Percentiles rank a stretch among this genome's conserved stretches.
These are phyloP conservation scores for Onchidella celtica DNA, from an alignment of 2,888 invertebrate genomes.

Conservation along the genomic window DNA sequence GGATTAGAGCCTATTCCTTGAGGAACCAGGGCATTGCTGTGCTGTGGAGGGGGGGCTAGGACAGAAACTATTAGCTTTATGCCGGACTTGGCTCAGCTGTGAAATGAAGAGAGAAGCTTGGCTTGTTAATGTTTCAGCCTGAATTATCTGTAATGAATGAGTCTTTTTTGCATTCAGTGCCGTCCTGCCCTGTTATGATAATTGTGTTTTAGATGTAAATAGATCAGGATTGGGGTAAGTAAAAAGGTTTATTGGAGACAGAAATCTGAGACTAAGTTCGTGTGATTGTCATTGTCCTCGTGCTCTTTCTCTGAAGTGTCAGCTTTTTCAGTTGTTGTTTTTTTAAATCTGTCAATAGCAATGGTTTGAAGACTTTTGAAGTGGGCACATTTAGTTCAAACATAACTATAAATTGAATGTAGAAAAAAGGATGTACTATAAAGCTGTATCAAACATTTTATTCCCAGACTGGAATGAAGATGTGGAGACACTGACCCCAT, in stretches of 20 bases:
- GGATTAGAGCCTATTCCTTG: background rate
- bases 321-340: too few species aligned
- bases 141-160: background rate
- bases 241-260: too few species aligned
- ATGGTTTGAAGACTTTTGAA: too few species aligned
- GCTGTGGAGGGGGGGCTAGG: background rate
- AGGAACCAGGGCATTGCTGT: background rate
- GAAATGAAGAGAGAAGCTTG: background rate
- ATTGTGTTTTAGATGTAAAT: background rate
- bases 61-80: background rate
- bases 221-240: too few species aligned
- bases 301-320: too few species aligned
- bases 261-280: too few species aligned
- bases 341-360: too few species aligned
- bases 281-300: too few species aligned
- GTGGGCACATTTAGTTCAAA: too few species aligned
- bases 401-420: too few species aligned
- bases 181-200: background rate
- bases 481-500: conserved; percentile 48
- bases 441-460: background rate
- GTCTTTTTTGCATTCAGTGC: background rate
- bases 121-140: background rate
- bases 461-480: conserved; percentile 53
- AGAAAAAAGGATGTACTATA: too few species aligned
- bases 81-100: background rate